These are phyloP conservation scores for Eubasilissa splendida DNA, from an alignment of 2,888 invertebrate species.

Conservation along the genomic window DNA sequence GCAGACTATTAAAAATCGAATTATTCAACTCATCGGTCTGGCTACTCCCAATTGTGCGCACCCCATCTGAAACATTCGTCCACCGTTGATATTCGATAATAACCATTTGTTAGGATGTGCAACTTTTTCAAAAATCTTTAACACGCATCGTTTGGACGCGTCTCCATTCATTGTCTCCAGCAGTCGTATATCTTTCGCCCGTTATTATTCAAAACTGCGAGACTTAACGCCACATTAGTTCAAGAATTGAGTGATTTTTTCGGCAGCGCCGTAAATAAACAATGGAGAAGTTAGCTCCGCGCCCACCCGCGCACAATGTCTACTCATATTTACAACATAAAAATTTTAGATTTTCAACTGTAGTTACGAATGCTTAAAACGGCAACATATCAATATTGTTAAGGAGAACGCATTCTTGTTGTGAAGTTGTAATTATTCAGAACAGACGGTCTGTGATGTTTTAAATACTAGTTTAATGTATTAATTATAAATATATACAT, in stretches of 20 bases:
- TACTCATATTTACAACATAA: not conserved
- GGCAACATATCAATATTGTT: no score
- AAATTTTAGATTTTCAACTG: no score
- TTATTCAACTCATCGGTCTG: slow-evolving; percentile 8
- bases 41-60: not conserved
- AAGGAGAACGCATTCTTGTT: no score
- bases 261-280: slow-evolving; percentile 31
- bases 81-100: slow-evolving; percentile 13
- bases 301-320: slow-evolving; percentile 27
- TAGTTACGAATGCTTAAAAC: no score
- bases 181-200: slow-evolving; percentile 20
- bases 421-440: no score
- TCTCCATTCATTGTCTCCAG: slow-evolving; percentile 16
- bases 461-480: no score
- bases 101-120: slow-evolving; percentile 6
- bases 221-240: slow-evolving; percentile 40
- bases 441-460: no score
- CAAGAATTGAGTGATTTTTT: slow-evolving; percentile 19
- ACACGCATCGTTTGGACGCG: slow-evolving; percentile 35
- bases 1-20: not conserved
- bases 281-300: slow-evolving; percentile 24
- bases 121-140: not conserved
- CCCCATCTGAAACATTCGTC: no score
- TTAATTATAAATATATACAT: no score
- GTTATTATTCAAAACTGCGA: slow-evolving; percentile 29